Conservation (phyloP, 2,797 vertebrate genomes). For the Cryptoprocta ferox region DNA sequence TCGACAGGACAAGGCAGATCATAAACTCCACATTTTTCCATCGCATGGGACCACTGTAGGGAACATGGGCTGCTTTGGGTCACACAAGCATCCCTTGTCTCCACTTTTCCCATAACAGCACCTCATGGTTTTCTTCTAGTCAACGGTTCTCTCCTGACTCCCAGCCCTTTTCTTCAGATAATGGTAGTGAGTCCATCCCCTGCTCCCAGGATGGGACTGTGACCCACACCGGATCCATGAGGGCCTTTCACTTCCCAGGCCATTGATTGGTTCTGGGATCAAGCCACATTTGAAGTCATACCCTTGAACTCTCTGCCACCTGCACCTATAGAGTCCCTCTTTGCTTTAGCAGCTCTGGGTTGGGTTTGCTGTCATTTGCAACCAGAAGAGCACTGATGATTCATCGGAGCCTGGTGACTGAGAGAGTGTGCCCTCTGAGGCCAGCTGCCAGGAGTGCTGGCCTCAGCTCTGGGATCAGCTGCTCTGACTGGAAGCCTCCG, state of each 20-base stretch:
- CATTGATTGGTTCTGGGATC: neutral
- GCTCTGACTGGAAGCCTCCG: neutral
- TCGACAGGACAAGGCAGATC: neutral
- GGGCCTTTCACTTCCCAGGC: neutral
- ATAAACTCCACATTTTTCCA: neutral
- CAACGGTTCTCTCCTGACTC: neutral
- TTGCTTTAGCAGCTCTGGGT: neutral
- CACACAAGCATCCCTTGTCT: neutral
- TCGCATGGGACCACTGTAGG: neutral
- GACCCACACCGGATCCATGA: neutral
- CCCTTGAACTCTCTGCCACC: neutral
- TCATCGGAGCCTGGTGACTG: neutral
- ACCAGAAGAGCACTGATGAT: accelerated
- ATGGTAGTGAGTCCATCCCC: neutral
- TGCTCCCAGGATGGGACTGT: neutral
- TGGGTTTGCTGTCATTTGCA: neutral
- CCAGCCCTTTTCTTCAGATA: neutral
- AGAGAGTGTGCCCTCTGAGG: accelerated
- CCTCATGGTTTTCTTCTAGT: neutral
- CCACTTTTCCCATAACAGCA: neutral
- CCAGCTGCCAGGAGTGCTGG: neutral
- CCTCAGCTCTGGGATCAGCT: neutral
- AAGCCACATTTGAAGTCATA: neutral
- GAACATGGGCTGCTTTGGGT: neutral
- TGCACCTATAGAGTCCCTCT: neutral